Percentiles rank a stretch among this genome's conserved stretches.
phyloP scores from a whole-genome alignment of 1,140 invertebrate genomes.

The Eurosta solidaginis region DNA sequence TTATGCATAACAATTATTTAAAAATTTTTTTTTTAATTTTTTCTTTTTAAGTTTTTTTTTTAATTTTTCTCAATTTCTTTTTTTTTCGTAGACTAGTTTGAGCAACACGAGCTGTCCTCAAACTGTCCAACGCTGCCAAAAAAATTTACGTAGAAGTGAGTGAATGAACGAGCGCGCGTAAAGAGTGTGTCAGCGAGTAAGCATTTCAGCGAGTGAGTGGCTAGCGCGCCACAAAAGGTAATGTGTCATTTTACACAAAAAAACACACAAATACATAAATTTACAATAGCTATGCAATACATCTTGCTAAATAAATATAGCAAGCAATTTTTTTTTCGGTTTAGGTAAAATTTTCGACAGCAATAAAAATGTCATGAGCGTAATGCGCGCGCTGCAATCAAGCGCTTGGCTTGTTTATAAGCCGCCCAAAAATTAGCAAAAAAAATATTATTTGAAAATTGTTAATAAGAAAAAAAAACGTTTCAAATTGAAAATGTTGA shows the following conservation, averaged over 20 bases:
- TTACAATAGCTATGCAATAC: background rate
- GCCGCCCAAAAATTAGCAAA: constrained; percentile 3
- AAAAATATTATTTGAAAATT: background rate
- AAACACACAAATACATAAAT: background rate
- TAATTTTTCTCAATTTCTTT: too few relatives aligned
- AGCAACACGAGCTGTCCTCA: background rate
- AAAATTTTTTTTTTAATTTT: background rate
- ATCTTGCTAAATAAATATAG: background rate
- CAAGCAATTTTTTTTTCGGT: background rate
- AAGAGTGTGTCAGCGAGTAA: background rate
- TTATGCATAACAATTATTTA: too few relatives aligned
- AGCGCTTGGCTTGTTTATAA: background rate
- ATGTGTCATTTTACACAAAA: constrained; percentile 11
- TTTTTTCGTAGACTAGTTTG: too few relatives aligned
- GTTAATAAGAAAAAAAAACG: background rate
- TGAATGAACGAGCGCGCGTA: background rate
- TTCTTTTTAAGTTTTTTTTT: background rate
- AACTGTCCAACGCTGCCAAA: background rate
- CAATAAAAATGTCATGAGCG: background rate
- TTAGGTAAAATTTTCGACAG: background rate
- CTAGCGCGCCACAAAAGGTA: background rate
- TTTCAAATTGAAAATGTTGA: background rate
- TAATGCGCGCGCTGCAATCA: background rate
- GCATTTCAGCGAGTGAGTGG: background rate
- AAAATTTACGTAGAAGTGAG: background rate